Conservation (phyloP, 2,113 vertebrate species). For the Nipponia nippon region DNA sequence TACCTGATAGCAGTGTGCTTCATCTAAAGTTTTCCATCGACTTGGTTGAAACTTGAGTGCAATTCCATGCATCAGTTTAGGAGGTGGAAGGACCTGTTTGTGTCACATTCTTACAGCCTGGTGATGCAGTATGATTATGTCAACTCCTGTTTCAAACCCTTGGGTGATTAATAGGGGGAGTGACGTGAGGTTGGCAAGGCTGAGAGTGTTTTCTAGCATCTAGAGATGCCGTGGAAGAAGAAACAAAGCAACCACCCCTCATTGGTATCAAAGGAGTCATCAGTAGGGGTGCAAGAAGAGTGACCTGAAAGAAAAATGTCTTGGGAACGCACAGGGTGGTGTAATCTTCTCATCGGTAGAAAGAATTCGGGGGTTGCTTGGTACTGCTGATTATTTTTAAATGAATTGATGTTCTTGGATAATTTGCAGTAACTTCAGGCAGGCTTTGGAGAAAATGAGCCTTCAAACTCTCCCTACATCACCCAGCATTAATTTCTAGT, state of each 20-base stretch:
- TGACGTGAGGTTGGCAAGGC: background rate
- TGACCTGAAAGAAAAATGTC: background rate
- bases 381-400: background rate
- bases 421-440: background rate
- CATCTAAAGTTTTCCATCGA: background rate
- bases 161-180: background rate
- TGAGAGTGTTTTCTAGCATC: background rate
- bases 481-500: background rate
- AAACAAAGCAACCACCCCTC: background rate
- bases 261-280: background rate
- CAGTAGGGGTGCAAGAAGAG: background rate
- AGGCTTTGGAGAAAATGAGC: background rate
- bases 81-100: background rate
- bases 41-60: background rate
- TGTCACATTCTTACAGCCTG: background rate
- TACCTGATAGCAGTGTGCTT: background rate
- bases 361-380: background rate
- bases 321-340: background rate
- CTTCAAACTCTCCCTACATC: background rate
- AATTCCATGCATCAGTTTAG: background rate
- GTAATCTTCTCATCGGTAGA: background rate
- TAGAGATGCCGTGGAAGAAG: background rate
- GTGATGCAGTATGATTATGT: background rate
- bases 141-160: background rate
- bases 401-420: background rate